These are phyloP conservation scores for Gari tellinella DNA, from an alignment of 2,888 invertebrate species.

Conservation along the genomic window DNA sequence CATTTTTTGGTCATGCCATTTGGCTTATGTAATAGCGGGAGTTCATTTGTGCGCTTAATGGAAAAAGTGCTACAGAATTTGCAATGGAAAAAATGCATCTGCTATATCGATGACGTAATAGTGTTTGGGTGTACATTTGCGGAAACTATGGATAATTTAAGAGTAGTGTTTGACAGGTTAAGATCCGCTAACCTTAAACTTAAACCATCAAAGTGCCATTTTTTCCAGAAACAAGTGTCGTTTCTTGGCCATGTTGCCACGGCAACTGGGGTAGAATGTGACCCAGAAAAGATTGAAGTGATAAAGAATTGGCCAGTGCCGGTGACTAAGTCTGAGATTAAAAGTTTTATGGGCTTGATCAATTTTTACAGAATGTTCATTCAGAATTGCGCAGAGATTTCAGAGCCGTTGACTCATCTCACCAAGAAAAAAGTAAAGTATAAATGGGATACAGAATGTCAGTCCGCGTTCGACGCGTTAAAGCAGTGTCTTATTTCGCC, in stretches of 20 bases:
- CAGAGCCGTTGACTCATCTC: slow-evolving; percentile 36
- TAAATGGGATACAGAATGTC: background rate
- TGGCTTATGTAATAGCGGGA: slow-evolving; percentile 40
- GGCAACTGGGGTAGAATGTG: slow-evolving; percentile 41
- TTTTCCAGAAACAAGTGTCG: slow-evolving; percentile 31
- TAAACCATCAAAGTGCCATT: slow-evolving; percentile 52
- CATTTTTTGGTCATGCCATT: slow-evolving; percentile 48
- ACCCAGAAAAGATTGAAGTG: slow-evolving; percentile 40
- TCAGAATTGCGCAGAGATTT: slow-evolving; percentile 29
- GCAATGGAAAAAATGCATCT: slow-evolving; percentile 21
- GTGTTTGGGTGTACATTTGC: slow-evolving; percentile 27
- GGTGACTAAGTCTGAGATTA: slow-evolving; percentile 16
- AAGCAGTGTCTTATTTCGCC: background rate
- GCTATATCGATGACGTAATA: slow-evolving; percentile 48
- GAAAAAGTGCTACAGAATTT: slow-evolving; percentile 31
- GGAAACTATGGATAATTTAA: slow-evolving; percentile 28
- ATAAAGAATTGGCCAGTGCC: slow-evolving; percentile 43
- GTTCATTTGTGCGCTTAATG: slow-evolving; percentile 40
- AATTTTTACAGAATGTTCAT: slow-evolving; percentile 47
- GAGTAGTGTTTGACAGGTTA: slow-evolving; percentile 40
- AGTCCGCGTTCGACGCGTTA: background rate
- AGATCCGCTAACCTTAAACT: slow-evolving; percentile 43
- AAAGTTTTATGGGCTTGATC: slow-evolving; percentile 39
- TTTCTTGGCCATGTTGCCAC: slow-evolving; percentile 53
- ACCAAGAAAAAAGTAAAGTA: slow-evolving; percentile 17